These are phyloP conservation scores for Panthera leo DNA, from an alignment of 2,113 vertebrate species.

Conservation along the genomic window DNA sequence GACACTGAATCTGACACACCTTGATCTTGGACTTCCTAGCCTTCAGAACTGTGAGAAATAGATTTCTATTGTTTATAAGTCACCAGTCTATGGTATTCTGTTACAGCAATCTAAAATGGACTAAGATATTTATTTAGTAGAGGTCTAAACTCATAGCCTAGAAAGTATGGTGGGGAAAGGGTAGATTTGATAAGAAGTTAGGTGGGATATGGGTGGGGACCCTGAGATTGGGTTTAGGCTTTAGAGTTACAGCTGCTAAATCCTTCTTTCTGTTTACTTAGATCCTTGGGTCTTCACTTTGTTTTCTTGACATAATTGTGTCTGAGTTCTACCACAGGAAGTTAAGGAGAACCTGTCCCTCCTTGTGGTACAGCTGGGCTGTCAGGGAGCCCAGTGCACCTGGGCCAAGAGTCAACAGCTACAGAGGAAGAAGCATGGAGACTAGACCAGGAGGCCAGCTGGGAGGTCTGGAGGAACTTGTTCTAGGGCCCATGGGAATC, in stretches of 20 bases:
- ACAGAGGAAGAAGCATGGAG: not conserved
- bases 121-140: not conserved
- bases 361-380: not conserved
- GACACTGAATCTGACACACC: rapidly evolving
- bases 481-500: rapidly evolving
- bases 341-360: not conserved
- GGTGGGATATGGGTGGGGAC: no score
- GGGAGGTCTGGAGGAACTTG: not conserved
- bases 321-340: not conserved
- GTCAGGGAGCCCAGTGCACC: not conserved
- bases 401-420: no score
- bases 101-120: not conserved
- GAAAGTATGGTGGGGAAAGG: not conserved
- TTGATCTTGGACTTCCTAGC: not conserved
- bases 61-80: not conserved
- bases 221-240: not conserved
- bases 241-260: not conserved
- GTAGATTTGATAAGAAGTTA: not conserved
- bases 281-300: not conserved
- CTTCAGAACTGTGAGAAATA: not conserved
- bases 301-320: not conserved
- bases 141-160: not conserved
- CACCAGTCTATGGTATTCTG: not conserved
- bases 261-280: not conserved
- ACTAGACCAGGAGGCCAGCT: no score